Evolutionary conservation across 2,888 invertebrate genomes (phyloP).

Genomic region (Heliconius aoede): DNA sequence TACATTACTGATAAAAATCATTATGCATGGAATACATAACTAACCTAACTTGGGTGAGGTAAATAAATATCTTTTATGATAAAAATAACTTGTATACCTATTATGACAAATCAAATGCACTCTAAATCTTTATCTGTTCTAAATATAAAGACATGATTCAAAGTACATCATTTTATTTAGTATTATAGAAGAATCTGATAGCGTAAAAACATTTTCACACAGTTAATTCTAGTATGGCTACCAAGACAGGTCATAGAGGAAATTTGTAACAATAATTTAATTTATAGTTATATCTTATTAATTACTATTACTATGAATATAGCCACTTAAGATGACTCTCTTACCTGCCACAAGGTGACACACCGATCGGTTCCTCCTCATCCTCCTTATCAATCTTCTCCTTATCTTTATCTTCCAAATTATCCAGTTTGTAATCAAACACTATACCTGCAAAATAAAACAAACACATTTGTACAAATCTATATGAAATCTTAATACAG

Average conservation of each 20-base stretch:
- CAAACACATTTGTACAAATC: background rate
- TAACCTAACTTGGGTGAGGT: too few relatives aligned
- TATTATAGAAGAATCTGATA: background rate
- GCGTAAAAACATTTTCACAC: too few relatives aligned
- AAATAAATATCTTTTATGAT: background rate
- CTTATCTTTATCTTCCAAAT: slow-evolving; percentile 77
- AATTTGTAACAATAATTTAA: too few relatives aligned
- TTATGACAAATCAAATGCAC: slow-evolving; percentile 3
- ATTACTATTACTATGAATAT: background rate
- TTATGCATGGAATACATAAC: too few relatives aligned
- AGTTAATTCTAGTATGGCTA: too few relatives aligned
- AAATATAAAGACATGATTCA: slow-evolving; percentile 5
- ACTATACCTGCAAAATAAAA: slow-evolving; percentile 57
- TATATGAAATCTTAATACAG: background rate
- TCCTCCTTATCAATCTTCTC: slow-evolving; percentile 88
- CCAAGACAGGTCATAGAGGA: too few relatives aligned
- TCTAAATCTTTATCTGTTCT: slow-evolving; percentile 4
- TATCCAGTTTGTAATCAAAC: slow-evolving; percentile 77
- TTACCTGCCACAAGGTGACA: slow-evolving; percentile 95
- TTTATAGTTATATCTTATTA: too few relatives aligned
- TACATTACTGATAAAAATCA: too few relatives aligned
- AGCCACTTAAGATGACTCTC: background rate
- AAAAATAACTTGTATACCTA: background rate
- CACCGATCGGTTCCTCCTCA: slow-evolving; percentile 95
- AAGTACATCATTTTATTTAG: background rate